Base-by-base conservation (phyloP, 2,888 invertebrate genomes). In the Tridacna crocea region DNA sequence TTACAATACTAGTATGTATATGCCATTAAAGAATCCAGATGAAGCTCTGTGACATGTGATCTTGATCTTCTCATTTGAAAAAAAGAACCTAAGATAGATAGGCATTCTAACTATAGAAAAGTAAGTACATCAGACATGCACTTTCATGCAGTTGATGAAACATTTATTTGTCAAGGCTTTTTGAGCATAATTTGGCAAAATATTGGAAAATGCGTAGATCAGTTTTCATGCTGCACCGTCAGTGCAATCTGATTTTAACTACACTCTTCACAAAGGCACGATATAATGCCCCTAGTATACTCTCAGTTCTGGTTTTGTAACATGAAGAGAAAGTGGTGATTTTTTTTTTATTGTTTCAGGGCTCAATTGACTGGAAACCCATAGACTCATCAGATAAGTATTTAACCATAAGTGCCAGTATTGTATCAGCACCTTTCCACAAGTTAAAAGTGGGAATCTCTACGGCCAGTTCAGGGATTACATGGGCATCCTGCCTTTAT, bases 401-500 rank as follows among this genome's bases (percentile, higher is more conserved):
- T 8, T 51, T 70, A 15, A 22, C 47, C 15, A 48, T 70, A 19
- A 47, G 24, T 19, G 11, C 70, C 11, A 68, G 46, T n/a, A 27
- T n/a, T 11, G 68, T 68, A 11, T 68, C 46, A n/a, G 46, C 0
- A 2, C 55, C 51, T 12, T 19, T 70, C 11, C 17, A 48, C 15
- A 24, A 26, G 19, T 22, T 70, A 17, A 70, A 70, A 70, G 70
- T 70, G 22, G 70, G 70, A 48, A 22, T 70, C 0, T 22, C 70
- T 1, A 47, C 48, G 22, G 6, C 51, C 0, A 51, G 13, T n/a
- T 24, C n/a, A 13, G 70, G 70, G 3, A 70, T 70, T 4, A 24
- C 15, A 15, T 70, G 70, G 70, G 22, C 70, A 12, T 10, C 17
- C 3, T 70, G 70, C 13, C 70, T 70, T 0, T 70, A 51, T 51